Conservation (phyloP, 2,113 vertebrate genomes). For the Rhadina sibilatrix region DNA sequence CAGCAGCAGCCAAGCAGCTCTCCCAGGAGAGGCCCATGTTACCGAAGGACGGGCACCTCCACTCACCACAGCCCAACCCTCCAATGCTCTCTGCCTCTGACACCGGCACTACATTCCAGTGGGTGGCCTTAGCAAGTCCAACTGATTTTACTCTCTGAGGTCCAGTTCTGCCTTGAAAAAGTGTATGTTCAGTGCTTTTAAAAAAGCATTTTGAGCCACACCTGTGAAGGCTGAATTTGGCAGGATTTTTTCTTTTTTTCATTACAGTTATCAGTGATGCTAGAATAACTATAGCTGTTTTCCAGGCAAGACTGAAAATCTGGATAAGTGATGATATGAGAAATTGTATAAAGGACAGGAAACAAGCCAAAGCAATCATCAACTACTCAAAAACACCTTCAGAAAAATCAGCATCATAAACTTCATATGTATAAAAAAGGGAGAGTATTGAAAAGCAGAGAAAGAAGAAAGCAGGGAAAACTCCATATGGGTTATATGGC, state of each 20-base stretch:
- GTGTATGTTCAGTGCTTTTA: background rate
- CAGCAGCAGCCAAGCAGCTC: background rate
- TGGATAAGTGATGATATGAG: slow-evolving; percentile 49
- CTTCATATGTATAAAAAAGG: slow-evolving; percentile 14
- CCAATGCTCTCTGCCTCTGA: background rate
- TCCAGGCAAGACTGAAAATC: slow-evolving; percentile 48
- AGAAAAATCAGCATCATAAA: slow-evolving; percentile 50
- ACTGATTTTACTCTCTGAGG: background rate
- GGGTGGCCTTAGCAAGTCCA: background rate
- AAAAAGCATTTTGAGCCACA: background rate
- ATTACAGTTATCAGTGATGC: slow-evolving; percentile 34
- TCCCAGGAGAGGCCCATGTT: background rate
- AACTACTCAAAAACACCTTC: slow-evolving; percentile 61
- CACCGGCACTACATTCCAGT: fast-evolving
- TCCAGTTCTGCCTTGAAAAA: background rate
- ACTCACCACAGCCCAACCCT: background rate
- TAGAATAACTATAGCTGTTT: slow-evolving; percentile 38
- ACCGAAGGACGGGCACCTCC: background rate
- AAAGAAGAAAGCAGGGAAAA: slow-evolving; percentile 36
- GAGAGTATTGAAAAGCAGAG: slow-evolving; percentile 11
- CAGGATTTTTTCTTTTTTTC: background rate
- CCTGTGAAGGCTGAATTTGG: slow-evolving; percentile 11
- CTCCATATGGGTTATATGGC: background rate
- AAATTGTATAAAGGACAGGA: slow-evolving; percentile 46
- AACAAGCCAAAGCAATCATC: slow-evolving; percentile 64